Evolutionary conservation across 2,113 vertebrate genomes (phyloP).

Genomic region (Neotoma lepida): DNA sequence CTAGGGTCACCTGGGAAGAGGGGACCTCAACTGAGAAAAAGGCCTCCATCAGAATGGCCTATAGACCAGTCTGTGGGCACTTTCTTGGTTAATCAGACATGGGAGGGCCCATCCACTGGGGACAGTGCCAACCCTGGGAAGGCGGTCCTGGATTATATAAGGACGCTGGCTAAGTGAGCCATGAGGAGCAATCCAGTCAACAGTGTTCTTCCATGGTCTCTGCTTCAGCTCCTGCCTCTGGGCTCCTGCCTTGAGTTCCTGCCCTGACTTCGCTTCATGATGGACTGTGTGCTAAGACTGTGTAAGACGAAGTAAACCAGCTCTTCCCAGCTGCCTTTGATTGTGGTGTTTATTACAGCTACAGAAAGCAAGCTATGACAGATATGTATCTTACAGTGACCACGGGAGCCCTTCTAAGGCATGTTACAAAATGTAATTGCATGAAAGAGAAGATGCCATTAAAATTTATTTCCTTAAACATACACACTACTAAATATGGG

Average conservation of each 20-base stretch:
- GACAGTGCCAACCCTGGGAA: too few relatives aligned
- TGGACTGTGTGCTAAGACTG: not conserved
- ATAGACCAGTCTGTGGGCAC: not conserved
- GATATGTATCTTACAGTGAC: not conserved
- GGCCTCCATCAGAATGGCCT: not conserved
- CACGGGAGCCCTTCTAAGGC: not conserved
- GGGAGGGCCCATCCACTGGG: not conserved
- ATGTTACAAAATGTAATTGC: not conserved
- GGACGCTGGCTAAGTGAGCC: not conserved
- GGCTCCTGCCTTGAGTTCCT: not conserved
- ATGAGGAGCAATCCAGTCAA: not conserved
- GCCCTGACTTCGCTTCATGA: not conserved
- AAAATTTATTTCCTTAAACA: slow-evolving; percentile 44
- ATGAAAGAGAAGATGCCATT: not conserved
- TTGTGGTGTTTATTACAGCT: not conserved
- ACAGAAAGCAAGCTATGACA: not conserved
- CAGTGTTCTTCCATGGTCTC: not conserved
- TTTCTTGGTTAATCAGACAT: not conserved
- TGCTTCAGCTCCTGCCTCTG: not conserved
- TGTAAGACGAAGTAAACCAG: not conserved
- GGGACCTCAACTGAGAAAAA: not conserved
- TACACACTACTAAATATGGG: not conserved
- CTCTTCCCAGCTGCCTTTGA: not conserved
- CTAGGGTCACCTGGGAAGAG: not conserved
- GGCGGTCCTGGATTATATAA: not conserved